Evolutionary conservation across 2,113 vertebrate genomes (phyloP), one percentile per base, ranked within the genome.

Genomic region (Heterotilapia buettikoferi): DNA sequence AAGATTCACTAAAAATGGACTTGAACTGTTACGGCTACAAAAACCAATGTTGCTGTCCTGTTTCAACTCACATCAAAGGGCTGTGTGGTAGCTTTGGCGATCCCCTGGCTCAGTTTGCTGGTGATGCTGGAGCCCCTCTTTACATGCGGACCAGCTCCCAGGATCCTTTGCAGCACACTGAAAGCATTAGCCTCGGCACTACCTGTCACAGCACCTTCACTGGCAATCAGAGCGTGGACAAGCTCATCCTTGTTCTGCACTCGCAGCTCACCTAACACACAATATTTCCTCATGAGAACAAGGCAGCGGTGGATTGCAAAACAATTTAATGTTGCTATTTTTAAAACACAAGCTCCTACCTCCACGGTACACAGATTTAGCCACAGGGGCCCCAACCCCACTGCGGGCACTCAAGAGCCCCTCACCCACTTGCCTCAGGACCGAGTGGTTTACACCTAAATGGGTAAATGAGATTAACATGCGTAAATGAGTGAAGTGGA

Each of bases 61-160:
- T 45, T 59, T 79, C 24, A 26, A 95, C 98, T 98, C 94, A 99
- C 98, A n/a, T 98, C 98, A 90, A 98, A 99, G 0, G 97, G 98
- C 73, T 97, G 95, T 54, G 92, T 73, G 31, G 96, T 96, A 50
- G 96, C 97, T 94, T 98, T 99, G 90, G 96, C 96, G 50, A 98
- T 91, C 33, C 96, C 96, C 92, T 98, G 98, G 87, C 85, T 92
- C 19, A 99, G 86, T 84, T 97, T 97, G 93, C 97, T 97, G 92
- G 97, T 97, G 57, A 96, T 57, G 16, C 91, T 95, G 91, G 95
- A 95, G 50, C 98, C 98, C 66, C 98, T 97, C 95, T 99, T 98
- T 82, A 99, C 91, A 52, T 98, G 97, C 13, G 98, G 97, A 2
- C 97, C 98, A 14, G 97, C 97, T 85, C 98, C 98, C 4, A 99